Base-by-base conservation (phyloP, 2,888 invertebrate species). In the Ennomos erosarius region DNA sequence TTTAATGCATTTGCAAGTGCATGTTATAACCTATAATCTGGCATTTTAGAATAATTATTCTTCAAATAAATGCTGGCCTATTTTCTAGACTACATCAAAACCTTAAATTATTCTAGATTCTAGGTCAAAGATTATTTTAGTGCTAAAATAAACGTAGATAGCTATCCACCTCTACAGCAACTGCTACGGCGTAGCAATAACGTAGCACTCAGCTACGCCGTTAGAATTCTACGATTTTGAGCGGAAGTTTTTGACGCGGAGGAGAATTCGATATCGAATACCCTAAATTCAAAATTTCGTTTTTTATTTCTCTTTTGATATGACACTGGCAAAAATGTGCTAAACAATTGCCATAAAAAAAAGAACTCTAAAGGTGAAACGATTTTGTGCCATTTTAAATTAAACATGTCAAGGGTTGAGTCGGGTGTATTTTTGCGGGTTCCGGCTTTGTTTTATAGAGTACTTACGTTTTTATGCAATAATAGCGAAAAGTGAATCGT, bases 131-230 rank as follows among this genome's bases (percentile, higher is more conserved):
- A 34, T 58, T 54, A 59, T 52, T 56, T 43, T 53, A 54, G 59
- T 58, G 49, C 36, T 56, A 47, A 64, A 55, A 55, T 58, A 54
- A 55, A 57, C 54, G 35, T 16, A 49, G 38, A 51, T 39, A 44
- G 12, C 35, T 38, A 33, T 45, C 37, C n/a, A n/a, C 13, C 35
- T 50, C 60, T 69, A 66, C 61, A 55, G 56, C 64, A 62, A 51
- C 33, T 57, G 58, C 73, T 70, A 70, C 73, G 65, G 42, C 72
- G 71, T 71, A 68, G 67, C 58, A 61, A 60, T 55, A 53, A 45
- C 59, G 59, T 63, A 59, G 55, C 55, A 50, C 47, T 59, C 50
- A 56, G 59, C 51, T 55, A 62, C 53, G 61, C 53, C 53, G 52
- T 59, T 55, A 59, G 60, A 58, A 51, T 52, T 59, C 48, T 49